A percentile compares a stretch with the other conserved stretches of the same genome.
Evolutionary conservation across 53 echinoderm and acorn worm species (phyloP).

Genomic region (Temnopleurus reevesii): DNA sequence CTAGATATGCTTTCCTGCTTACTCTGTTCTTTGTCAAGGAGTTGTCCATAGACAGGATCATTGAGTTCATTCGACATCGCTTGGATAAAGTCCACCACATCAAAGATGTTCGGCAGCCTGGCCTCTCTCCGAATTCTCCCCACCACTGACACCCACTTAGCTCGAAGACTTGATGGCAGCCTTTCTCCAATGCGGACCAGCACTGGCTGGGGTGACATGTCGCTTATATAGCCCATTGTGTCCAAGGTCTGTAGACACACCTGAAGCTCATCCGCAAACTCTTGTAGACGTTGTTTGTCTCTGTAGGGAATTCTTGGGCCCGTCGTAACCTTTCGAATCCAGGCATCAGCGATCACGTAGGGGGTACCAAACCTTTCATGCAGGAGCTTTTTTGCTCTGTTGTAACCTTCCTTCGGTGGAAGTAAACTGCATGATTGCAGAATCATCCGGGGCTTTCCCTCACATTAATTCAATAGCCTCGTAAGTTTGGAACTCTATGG

Average conservation of each 20-base stretch:
- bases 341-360: slow-evolving; percentile 38
- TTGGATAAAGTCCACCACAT: neutral
- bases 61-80: neutral
- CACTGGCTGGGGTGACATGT: slow-evolving; percentile 52
- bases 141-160: slow-evolving; percentile 56
- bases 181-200: slow-evolving; percentile 45
- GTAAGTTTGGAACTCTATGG: slow-evolving; percentile 61
- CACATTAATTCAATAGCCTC: slow-evolving; percentile 63
- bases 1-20: neutral
- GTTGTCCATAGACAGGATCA: neutral
- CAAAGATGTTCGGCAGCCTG: neutral
- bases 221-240: slow-evolving; percentile 62
- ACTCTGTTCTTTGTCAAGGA: neutral
- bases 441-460: slow-evolving; percentile 51
- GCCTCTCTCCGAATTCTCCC: neutral
- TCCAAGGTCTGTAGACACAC: slow-evolving; percentile 54
- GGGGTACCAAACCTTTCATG: neutral
- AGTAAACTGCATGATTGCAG: slow-evolving; percentile 62
- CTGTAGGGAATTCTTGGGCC: slow-evolving; percentile 2
- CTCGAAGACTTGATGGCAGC: slow-evolving; percentile 48
- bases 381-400: slow-evolving; percentile 55
- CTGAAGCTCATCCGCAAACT: slow-evolving; percentile 59
- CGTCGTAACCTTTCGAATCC: slow-evolving; percentile 63
- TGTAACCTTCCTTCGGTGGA: slow-evolving; percentile 56
- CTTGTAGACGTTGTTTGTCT: slow-evolving; percentile 33